Evolutionary conservation across 2,113 vertebrate species (phyloP), one percentile per base, ranked within the genome.

Genomic region (Eretmochelys imbricata): DNA sequence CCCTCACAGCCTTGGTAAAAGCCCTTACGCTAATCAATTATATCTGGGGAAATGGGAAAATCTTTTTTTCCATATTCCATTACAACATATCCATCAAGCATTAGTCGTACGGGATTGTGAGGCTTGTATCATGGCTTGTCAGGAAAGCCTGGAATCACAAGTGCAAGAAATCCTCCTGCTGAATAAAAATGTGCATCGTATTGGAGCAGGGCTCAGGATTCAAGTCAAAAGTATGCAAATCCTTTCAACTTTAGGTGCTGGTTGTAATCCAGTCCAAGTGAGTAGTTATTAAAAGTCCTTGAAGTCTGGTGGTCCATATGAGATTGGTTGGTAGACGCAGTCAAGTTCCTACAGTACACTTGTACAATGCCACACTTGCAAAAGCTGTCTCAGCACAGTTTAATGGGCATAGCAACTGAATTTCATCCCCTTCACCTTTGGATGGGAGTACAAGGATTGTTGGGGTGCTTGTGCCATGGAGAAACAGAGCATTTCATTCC

Each of bases 171-270:
- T 5, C 88, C 20, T 2, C 9, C 11, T 3, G 0, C n/a, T 38
- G 82, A 83, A 50, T 89, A 59, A 38, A 87, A 53, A 13, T 1
- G 49, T 25, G 11, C 0, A 1, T 46, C 2, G 3, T 4, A 38
- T 2, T 69, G 38, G 48, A 89, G 51, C 19, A 81, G 53, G 35
- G 48, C 59, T 24, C 46, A 42, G 50, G 4, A 29, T 5, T 49
- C 51, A 42, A 0, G 51, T 55, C 12, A 2, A 27, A 10, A 76
- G 14, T 2, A 80, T 5, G 13, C 0, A 80, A 10, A 5, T 20
- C 10, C 17, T 80, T 86, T 5, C 6, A 54, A 27, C 1, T n/a
- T 79, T 50, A 69, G 51, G 35, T 75, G 81, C 79, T 80, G 72
- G 17, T 17, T 31, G 12, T 24, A 6, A 24, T 6, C 50, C 38